Evolutionary conservation across 2,113 vertebrate species (phyloP).

Genomic region (Oenanthe melanoleuca): DNA sequence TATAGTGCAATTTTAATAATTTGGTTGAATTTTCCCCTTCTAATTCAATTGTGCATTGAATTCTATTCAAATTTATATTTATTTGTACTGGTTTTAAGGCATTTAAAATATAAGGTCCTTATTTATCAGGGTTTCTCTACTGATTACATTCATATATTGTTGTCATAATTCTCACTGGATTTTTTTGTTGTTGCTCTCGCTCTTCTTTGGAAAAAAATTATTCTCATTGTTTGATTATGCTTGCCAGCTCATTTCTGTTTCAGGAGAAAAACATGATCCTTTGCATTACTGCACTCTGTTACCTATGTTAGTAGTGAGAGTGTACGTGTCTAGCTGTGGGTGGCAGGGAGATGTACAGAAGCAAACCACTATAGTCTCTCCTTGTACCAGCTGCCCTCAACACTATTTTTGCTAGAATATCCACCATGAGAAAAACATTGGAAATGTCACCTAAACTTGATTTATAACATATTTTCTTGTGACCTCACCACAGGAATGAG

Average conservation of each 20-base stretch:
- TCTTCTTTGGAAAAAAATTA: slow-evolving; percentile 17
- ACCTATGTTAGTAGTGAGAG: background rate
- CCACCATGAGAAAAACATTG: background rate
- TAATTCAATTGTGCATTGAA: slow-evolving; percentile 13
- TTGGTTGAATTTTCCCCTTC: background rate
- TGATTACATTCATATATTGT: slow-evolving; percentile 23
- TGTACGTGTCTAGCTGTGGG: background rate
- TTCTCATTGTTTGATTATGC: background rate
- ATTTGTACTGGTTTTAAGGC: background rate
- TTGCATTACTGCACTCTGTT: background rate
- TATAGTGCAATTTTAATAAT: background rate
- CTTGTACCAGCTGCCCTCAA: background rate
- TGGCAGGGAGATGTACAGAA: background rate
- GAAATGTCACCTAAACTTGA: background rate
- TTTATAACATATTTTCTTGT: background rate
- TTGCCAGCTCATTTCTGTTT: slow-evolving; percentile 48
- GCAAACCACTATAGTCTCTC: background rate
- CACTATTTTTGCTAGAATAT: background rate
- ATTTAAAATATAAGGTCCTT: background rate
- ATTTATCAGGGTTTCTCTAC: slow-evolving; percentile 17
- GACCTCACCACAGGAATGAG: background rate
- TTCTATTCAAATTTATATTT: slow-evolving; percentile 16
- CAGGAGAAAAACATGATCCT: background rate
- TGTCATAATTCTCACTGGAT: background rate
- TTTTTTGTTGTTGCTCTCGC: background rate